A percentile compares a stretch with the other conserved stretches of the same genome.
phyloP scores from a whole-genome alignment of 2,797 vertebrate species.

The Clarias pachynema region DNA sequence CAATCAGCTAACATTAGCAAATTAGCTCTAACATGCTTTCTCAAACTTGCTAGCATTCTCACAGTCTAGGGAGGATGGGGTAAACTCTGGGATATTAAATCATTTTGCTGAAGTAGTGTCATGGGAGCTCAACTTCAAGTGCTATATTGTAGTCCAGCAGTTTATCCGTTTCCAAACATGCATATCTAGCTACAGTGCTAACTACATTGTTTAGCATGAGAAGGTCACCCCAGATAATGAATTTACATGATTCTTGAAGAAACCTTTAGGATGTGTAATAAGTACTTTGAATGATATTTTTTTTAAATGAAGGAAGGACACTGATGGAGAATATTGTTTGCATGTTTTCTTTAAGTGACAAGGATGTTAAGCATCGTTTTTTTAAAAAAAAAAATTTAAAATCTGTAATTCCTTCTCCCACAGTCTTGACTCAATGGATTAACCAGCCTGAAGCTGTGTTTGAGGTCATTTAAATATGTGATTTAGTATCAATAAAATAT shows the following conservation, averaged over 20 bases:
- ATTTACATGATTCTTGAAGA: background rate
- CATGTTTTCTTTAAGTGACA: too few relatives aligned
- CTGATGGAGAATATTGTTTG: too few relatives aligned
- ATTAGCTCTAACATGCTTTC: background rate
- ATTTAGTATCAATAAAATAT: too few relatives aligned
- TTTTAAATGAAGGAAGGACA: background rate
- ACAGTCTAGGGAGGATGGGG: background rate
- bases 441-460: too few relatives aligned
- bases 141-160: background rate
- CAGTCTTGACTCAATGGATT: too few relatives aligned
- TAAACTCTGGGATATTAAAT: background rate
- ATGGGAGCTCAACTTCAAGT: background rate
- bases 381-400: too few relatives aligned
- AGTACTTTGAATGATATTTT: background rate
- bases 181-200: background rate
- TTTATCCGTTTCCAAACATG: background rate
- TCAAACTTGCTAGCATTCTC: background rate
- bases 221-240: background rate
- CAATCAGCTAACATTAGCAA: background rate
- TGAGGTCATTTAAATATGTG: too few relatives aligned
- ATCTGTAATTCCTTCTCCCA: too few relatives aligned
- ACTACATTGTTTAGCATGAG: background rate
- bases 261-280: background rate
- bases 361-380: too few relatives aligned
- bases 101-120: background rate